A percentile compares a stretch with the other conserved stretches of the same genome.
These are phyloP conservation scores for Vulpes lagopus DNA, from an alignment of 2,113 vertebrate species.

Conservation along the genomic window DNA sequence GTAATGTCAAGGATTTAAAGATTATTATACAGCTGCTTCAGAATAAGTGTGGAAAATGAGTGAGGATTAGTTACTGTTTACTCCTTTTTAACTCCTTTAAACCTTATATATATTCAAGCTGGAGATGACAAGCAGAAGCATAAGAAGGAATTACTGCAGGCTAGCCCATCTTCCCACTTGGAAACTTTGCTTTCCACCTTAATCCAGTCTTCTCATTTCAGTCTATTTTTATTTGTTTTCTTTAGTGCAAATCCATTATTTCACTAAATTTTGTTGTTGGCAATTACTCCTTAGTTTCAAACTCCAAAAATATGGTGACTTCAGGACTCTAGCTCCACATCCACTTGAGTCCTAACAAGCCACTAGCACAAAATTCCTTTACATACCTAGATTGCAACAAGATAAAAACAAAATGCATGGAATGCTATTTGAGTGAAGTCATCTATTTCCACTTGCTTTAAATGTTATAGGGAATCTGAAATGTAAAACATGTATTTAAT, in stretches of 20 bases:
- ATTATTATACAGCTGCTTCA: conserved; percentile 76
- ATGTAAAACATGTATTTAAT: not conserved
- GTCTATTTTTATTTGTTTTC: not conserved
- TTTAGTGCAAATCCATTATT: not conserved
- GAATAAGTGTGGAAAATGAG: conserved; percentile 40
- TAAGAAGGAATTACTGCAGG: not conserved
- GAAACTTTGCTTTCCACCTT: not conserved
- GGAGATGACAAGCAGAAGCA: not conserved
- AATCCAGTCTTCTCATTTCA: not conserved
- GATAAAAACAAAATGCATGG: not conserved
- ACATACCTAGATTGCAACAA: not conserved
- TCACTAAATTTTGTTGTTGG: not conserved
- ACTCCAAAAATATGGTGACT: not conserved
- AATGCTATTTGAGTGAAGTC: not conserved
- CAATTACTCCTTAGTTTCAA: not conserved
- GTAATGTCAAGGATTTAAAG: conserved; percentile 81
- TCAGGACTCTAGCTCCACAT: not conserved
- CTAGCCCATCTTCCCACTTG: not conserved
- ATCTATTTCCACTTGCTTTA: not conserved
- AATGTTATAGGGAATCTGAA: not conserved
- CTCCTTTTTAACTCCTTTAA: conserved; percentile 68
- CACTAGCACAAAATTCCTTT: not conserved
- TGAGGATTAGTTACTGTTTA: conserved; percentile 72
- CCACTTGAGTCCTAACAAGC: not conserved
- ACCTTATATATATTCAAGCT: not conserved